Evolutionary conservation across 2,113 vertebrate genomes (phyloP), one percentile per base, ranked within the genome.

Genomic region (Oncorhynchus masou): DNA sequence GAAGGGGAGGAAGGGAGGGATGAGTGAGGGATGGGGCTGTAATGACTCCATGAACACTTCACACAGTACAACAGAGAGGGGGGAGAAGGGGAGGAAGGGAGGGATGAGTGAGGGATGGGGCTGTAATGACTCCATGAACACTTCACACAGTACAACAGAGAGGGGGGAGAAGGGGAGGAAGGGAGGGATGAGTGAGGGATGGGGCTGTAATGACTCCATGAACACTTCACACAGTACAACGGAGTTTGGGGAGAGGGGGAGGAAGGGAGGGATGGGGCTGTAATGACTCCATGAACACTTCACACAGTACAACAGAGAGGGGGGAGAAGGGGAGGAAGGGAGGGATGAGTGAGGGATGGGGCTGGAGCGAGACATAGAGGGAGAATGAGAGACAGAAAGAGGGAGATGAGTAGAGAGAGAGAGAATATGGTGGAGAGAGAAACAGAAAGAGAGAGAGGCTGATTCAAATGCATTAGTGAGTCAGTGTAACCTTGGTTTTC

Each of bases 391-490:
- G 39, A 45, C 9, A 45, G 39, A 3, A 9, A 45, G 39, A 45
- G 39, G 9, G 39, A 45, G 39, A 45, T 9, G 49, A 9, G n/a
- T 15, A 54, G 22, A 31, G 48, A 45, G 39, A 45, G 39, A 45
- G 39, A 45, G 80, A 86, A 83, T 39, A 39, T 39, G 39, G 39
- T 39, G 39, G 39, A 45, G 39, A 45, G 9, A 45, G 39, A 91
- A 86, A 81, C 70, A 60, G 79, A 71, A 77, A 34, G 77, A 48
- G 27, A 88, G 79, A 13, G 13, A 70, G 76, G 79, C 60, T 86
- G 84, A 83, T 91, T 92, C 89, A 83, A 88, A 90, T 91, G 90
- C 89, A 91, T 93, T 88, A 91, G 83, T 91, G 90, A 88, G 90
- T 93, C 88, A 91, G 83, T 15, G 83, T 73, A 2, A 77, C 67